A percentile compares a stretch with the other conserved stretches of the same genome.
These are phyloP conservation scores for Tragelaphus strepsiceros DNA, from an alignment of 2,113 vertebrate species.

Conservation along the genomic window DNA sequence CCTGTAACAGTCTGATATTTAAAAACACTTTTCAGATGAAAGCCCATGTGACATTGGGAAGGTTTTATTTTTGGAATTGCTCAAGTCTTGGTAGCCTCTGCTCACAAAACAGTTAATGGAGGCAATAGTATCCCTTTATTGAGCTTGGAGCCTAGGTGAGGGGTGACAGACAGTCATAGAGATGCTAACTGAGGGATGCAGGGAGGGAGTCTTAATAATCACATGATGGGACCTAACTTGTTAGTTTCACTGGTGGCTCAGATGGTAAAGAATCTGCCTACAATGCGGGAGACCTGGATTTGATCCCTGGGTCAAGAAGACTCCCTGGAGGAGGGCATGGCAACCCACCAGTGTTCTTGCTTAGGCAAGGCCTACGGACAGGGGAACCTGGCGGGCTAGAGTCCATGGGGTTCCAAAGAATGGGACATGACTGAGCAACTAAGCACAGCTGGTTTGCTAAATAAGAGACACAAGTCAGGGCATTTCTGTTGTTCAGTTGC, in stretches of 20 bases:
- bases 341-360: not conserved
- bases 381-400: fast-evolving
- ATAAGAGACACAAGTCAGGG: not conserved
- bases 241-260: not conserved
- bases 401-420: not conserved
- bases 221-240: not conserved
- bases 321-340: not conserved
- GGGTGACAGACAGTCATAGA: not conserved
- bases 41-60: not conserved
- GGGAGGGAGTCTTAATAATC: not conserved
- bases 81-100: not conserved
- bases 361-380: not conserved
- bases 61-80: not conserved
- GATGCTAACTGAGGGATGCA: not conserved
- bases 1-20: not conserved
- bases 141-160: not conserved
- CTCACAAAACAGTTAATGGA: not conserved
- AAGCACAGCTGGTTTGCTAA: not conserved
- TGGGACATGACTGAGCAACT: not conserved
- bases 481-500: not conserved
- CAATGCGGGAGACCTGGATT: not conserved
- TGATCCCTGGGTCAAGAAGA: not conserved
- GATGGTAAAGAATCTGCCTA: not conserved
- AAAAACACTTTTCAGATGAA: not conserved
- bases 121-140: not conserved